Evolutionary conservation across 2,888 invertebrate species (phyloP).

Genomic region (Smittia sp.): DNA sequence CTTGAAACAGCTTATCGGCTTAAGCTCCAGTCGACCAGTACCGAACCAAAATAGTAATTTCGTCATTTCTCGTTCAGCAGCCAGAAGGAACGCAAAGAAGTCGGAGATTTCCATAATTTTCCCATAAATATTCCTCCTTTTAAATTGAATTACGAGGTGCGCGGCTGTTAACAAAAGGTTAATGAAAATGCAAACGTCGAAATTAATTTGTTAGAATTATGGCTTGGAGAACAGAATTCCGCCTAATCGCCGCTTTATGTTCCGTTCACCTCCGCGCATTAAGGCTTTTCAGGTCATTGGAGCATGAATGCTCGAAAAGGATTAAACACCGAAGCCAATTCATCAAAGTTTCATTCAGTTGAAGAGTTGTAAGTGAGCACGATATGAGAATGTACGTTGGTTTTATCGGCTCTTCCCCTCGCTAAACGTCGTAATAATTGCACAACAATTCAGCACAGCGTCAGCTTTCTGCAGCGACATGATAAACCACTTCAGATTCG

Average conservation of each 20-base stretch:
- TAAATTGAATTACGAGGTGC: slow-evolving; percentile 39
- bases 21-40: too few species aligned
- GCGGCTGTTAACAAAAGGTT: slow-evolving; percentile 26
- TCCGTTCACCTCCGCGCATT: slow-evolving; percentile 21
- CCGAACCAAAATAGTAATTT: background rate
- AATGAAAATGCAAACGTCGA: slow-evolving; percentile 33
- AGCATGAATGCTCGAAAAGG: slow-evolving; percentile 36
- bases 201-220: slow-evolving; percentile 35
- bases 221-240: background rate
- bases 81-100: background rate
- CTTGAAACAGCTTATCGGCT: too few species aligned
- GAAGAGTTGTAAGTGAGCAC: background rate
- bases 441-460: background rate
- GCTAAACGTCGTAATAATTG: background rate
- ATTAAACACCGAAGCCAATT: slow-evolving; percentile 28
- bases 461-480: slow-evolving; percentile 18
- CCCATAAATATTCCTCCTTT: slow-evolving; percentile 37
- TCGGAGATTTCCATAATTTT: slow-evolving; percentile 34
- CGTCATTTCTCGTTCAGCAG: background rate
- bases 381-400: background rate
- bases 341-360: slow-evolving; percentile 33
- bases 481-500: slow-evolving; percentile 18
- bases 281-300: slow-evolving; percentile 7
- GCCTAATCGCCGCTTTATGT: slow-evolving; percentile 1
- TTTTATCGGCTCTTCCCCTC: background rate